phyloP scores from a whole-genome alignment of 2,888 invertebrate genomes.

The Lasioglossum malachurum region DNA sequence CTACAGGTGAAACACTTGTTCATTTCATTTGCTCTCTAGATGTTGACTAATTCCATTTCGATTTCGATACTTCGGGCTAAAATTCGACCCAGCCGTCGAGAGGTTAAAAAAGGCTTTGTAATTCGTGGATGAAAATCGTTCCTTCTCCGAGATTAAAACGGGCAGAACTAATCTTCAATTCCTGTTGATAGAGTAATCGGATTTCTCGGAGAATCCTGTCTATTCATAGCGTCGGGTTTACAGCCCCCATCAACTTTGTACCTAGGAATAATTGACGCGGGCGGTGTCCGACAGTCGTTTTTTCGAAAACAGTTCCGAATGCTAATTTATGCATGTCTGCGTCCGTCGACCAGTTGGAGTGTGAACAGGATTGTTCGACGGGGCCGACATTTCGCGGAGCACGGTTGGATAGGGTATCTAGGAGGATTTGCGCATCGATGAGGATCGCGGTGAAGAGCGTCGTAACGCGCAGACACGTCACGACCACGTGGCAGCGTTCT shows the following conservation, averaged over 20 bases:
- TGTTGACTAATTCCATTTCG: too few species aligned
- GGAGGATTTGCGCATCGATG: conserved; percentile 30
- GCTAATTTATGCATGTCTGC: conserved; percentile 19
- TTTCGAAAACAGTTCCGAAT: conserved; percentile 1
- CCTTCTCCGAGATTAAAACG: background rate
- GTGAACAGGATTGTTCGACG: conserved; percentile 16
- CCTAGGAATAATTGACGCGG: background rate
- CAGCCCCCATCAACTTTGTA: background rate
- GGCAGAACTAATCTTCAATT: background rate
- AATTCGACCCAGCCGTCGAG: too few species aligned
- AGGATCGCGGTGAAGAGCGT: conserved; percentile 5
- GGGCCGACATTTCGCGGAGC: conserved; percentile 44
- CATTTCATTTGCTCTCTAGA: too few species aligned
- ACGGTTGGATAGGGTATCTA: conserved; percentile 18
- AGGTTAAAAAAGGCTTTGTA: background rate
- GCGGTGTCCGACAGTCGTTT: background rate
- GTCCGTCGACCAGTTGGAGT: conserved; percentile 28
- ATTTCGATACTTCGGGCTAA: too few species aligned
- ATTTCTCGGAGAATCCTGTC: background rate
- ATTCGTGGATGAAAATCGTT: background rate
- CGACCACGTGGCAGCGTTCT: conserved; percentile 35
- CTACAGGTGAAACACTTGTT: too few species aligned
- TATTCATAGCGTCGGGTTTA: background rate
- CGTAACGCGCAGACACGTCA: conserved; percentile 38
- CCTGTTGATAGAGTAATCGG: background rate